Evolutionary conservation across 2,797 vertebrate genomes (phyloP).

Genomic region (Argyrosomus regius): DNA sequence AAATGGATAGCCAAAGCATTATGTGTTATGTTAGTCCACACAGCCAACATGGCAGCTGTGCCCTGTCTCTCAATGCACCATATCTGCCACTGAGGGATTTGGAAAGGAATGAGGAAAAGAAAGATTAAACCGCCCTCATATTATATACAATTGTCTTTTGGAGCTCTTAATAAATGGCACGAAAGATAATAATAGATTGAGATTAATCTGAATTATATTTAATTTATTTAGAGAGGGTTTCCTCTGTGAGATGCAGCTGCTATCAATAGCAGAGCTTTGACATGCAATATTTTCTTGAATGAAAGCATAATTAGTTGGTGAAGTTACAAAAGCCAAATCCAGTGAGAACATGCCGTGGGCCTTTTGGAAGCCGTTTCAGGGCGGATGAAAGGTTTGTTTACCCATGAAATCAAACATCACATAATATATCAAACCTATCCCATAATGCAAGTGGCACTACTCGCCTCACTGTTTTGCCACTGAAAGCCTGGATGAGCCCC

Average conservation of each 20-base stretch:
- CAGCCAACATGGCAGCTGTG: constrained; percentile 81
- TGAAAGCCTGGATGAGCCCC: constrained; percentile 62
- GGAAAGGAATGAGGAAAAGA: constrained; percentile 51
- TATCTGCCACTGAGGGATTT: constrained; percentile 75
- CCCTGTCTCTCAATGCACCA: constrained; percentile 78
- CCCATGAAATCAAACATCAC: constrained; percentile 50
- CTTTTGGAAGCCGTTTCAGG: constrained; percentile 62
- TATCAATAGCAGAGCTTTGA: constrained; percentile 71
- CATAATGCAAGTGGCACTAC: constrained; percentile 47
- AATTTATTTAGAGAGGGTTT: constrained; percentile 71
- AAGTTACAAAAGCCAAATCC: constrained; percentile 46
- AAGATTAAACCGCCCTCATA: constrained; percentile 55
- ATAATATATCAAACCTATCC: constrained; percentile 23
- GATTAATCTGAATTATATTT: constrained; percentile 68
- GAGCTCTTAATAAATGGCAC: constrained; percentile 67
- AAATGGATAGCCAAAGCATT: constrained; percentile 73
- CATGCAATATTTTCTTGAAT: constrained; percentile 65
- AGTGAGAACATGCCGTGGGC: constrained; percentile 38
- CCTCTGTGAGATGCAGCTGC: constrained; percentile 70
- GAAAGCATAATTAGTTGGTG: constrained; percentile 71
- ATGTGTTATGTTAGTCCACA: constrained; percentile 70
- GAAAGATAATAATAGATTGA: constrained; percentile 61
- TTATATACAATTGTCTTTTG: constrained; percentile 50
- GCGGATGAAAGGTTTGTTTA: constrained; percentile 56
- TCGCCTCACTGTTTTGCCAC: constrained; percentile 33